Evolutionary conservation across 2,888 invertebrate genomes (phyloP).

Genomic region (Pheosia tremula): DNA sequence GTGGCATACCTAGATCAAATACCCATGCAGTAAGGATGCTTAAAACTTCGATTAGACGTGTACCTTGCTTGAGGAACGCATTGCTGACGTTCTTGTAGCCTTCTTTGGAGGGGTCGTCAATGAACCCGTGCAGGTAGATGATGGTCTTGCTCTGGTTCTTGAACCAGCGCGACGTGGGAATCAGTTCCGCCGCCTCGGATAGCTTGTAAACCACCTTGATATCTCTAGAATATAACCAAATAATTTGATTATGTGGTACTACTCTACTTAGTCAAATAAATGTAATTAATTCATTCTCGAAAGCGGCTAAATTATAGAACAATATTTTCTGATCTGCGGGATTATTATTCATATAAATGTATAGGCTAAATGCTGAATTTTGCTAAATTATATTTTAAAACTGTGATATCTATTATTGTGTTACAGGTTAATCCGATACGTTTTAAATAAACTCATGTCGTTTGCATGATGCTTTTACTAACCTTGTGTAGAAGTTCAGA

Average conservation of each 20-base stretch:
- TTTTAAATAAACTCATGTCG: no score
- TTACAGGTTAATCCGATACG: no score
- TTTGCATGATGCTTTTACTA: slow-evolving; percentile 4
- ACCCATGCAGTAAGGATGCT: no score
- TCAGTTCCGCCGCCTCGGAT: slow-evolving; percentile 40
- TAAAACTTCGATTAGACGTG: no score
- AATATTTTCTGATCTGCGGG: no score
- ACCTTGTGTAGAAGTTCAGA: slow-evolving; percentile 51
- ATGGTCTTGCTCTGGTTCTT: slow-evolving; percentile 46
- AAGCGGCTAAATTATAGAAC: slow-evolving; percentile 8
- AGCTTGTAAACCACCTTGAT: slow-evolving; percentile 52
- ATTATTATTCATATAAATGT: no score
- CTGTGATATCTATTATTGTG: no score
- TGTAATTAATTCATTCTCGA: not conserved
- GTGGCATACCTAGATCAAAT: no score
- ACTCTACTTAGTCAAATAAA: no score
- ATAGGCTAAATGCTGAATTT: no score
- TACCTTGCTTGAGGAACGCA: slow-evolving; percentile 29
- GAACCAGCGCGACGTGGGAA: slow-evolving; percentile 43
- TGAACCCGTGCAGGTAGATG: slow-evolving; percentile 73
- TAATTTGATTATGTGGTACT: not conserved
- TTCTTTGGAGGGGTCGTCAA: slow-evolving; percentile 58
- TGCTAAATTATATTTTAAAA: no score
- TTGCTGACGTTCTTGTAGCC: slow-evolving; percentile 51
- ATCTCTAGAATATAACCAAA: slow-evolving; percentile 23